Evolutionary conservation across 64 coral and sea anemone species (phyloP).

Genomic region (Stylophora pistillata): DNA sequence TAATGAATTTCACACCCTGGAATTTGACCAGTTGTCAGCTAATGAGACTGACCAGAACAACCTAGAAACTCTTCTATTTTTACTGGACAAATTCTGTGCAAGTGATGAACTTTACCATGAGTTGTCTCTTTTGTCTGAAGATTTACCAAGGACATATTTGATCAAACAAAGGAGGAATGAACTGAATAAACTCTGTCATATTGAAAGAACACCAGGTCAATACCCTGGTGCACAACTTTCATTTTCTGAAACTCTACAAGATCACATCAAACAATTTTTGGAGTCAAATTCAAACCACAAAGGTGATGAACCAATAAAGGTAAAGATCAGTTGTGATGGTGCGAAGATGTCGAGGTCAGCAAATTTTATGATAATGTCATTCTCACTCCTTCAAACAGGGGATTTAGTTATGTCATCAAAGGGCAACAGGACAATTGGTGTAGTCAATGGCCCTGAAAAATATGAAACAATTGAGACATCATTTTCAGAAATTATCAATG

Average conservation of each 20-base stretch:
- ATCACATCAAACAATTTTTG: conserved; percentile 43
- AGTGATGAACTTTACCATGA: conserved; percentile 71
- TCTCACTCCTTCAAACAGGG: conserved; percentile 61
- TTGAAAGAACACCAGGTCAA: conserved; percentile 36
- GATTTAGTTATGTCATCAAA: conserved; percentile 67
- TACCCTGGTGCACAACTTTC: conserved; percentile 40
- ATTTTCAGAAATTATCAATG: conserved; percentile 17
- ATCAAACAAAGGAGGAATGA: conserved; percentile 58
- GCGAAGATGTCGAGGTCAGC: conserved; percentile 2
- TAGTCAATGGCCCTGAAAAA: conserved; percentile 52
- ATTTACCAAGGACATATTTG: conserved; percentile 57
- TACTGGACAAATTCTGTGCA: conserved; percentile 61
- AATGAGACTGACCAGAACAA: conserved; percentile 10
- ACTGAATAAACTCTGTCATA: conserved; percentile 64
- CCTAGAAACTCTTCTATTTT: conserved; percentile 47
- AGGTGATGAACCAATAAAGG: conserved; percentile 42
- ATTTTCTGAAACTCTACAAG: conserved; percentile 56
- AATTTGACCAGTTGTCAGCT: conserved; percentile 1
- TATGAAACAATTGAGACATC: conserved; percentile 46
- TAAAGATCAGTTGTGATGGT: conserved; percentile 71
- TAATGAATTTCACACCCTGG: conserved; percentile 4
- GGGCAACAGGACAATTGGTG: conserved; percentile 54
- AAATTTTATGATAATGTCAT: conserved; percentile 61
- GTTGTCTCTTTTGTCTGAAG: conserved; percentile 36
- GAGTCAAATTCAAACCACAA: conserved; percentile 36